phyloP scores from a whole-genome alignment of 2,113 vertebrate genomes.

The Ceyx margarethae region DNA sequence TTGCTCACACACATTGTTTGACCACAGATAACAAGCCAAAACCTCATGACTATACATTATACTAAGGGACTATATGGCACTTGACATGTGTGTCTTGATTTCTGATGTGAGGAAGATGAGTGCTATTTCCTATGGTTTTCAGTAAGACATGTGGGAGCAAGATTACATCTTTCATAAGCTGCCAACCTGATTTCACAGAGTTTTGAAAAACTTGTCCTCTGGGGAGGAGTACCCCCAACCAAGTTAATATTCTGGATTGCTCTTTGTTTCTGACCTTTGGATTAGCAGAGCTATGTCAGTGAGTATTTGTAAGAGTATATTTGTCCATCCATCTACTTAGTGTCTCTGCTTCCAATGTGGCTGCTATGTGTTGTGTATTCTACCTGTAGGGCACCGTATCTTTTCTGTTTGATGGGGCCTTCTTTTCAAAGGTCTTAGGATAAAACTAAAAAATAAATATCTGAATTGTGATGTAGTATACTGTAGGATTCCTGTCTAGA shows the following conservation, averaged over 20 bases:
- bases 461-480: background rate
- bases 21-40: background rate
- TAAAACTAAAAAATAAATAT: background rate
- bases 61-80: background rate
- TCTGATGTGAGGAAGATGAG: slow-evolving; percentile 5
- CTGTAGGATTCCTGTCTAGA: background rate
- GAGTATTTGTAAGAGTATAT: slow-evolving; percentile 15
- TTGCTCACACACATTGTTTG: background rate
- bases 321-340: background rate
- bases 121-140: slow-evolving; percentile 45
- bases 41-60: background rate
- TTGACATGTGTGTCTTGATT: slow-evolving; percentile 13
- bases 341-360: slow-evolving; percentile 1
- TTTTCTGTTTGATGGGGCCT: background rate
- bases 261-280: slow-evolving; percentile 70
- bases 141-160: slow-evolving; percentile 1
- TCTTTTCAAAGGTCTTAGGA: background rate
- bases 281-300: background rate
- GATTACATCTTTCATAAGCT: slow-evolving; percentile 59
- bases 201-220: slow-evolving; percentile 62
- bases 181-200: slow-evolving; percentile 69
- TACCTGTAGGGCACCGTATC: background rate
- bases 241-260: slow-evolving; percentile 66
- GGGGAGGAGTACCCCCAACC: slow-evolving; percentile 53
- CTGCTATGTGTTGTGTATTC: background rate